Percentiles rank a stretch among this genome's conserved stretches.
Conservation (phyloP, 64 coral and sea anemone genomes). For the Cladopsammia gracilis region DNA sequence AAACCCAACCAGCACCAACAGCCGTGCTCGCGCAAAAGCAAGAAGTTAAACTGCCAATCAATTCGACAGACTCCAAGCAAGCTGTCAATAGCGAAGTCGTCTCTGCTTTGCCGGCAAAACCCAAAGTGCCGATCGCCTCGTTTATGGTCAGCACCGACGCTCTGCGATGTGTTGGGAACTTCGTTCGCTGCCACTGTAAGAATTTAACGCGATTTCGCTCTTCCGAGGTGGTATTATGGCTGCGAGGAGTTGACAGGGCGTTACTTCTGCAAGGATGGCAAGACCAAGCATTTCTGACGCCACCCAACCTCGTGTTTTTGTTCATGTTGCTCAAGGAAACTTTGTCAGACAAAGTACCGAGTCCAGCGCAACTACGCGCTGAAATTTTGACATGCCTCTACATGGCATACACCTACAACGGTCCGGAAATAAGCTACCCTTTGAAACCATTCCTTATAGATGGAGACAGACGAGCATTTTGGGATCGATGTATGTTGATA, state of each 20-base stretch:
- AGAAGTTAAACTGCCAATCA: slow-evolving; percentile 60
- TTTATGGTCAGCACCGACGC: slow-evolving; percentile 90
- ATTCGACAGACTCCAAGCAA: slow-evolving; percentile 47
- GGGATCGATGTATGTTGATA: slow-evolving; percentile 95
- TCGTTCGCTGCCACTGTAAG: slow-evolving; percentile 89
- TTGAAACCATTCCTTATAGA: slow-evolving; percentile 97
- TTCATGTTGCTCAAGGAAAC: slow-evolving; percentile 95
- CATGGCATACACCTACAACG: slow-evolving; percentile 98
- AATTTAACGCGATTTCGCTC: slow-evolving; percentile 80
- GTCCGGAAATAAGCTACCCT: slow-evolving; percentile 99
- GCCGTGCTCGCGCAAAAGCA: neutral
- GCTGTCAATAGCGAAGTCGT: slow-evolving; percentile 41
- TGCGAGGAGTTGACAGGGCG: slow-evolving; percentile 98
- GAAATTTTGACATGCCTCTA: slow-evolving; percentile 97
- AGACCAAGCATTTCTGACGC: slow-evolving; percentile 97
- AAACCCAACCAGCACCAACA: slow-evolving; percentile 13
- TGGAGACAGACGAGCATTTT: slow-evolving; percentile 91
- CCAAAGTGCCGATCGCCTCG: slow-evolving; percentile 58
- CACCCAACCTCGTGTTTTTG: slow-evolving; percentile 94
- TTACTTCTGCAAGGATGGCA: slow-evolving; percentile 98
- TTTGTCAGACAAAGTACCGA: slow-evolving; percentile 82
- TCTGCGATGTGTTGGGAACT: slow-evolving; percentile 94
- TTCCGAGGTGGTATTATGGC: slow-evolving; percentile 91
- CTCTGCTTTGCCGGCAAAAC: slow-evolving; percentile 32
- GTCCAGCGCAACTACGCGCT: slow-evolving; percentile 76